Base-by-base conservation (phyloP, 1,140 invertebrate species). In the Tribolium madens region DNA sequence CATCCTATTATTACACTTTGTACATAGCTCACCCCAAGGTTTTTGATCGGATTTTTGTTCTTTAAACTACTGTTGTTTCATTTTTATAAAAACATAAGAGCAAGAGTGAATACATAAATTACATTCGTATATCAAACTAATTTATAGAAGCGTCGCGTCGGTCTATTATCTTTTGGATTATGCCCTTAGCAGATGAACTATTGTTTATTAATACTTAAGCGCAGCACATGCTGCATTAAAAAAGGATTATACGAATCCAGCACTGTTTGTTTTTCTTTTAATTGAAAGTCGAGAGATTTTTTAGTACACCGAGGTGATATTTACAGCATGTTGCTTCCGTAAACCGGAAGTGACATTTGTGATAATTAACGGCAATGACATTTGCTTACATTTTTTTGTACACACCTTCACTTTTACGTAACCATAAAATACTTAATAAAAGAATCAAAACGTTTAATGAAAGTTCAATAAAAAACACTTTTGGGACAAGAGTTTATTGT, bases 1-100 rank as follows among this genome's bases (percentile, higher is more conserved):
- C 71, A 73, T 12, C 26, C 71, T 31, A 52, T 57, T 57, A 57
- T 57, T 57, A 73, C 50, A 52, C 71, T 72, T 50, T 73, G 71
- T 73, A 73, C 48, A 73, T 72, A 72, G 70, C 18, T 46, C 70
- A 52, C 50, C 26, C 42, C 50, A 6, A 57, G 26, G 26, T 64
- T 64, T 64, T 3, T 57, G 9, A 57, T 17, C 4, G 13, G 14
- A 13, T 26, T 64, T 36, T 64, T 64, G 26, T 64, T 13, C 6
- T 64, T 13, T 14, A 26, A 57, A 57, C 18, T 33, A 31, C 57
- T 64, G 57, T 64, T 64, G 57, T 33, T 64, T 64, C 57, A 42
- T 64, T 60, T 53, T 53, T n/a, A n/a, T n/a, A n/a, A n/a, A n/a
- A n/a, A n/a, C n/a, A n/a, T n/a, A n/a, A n/a, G n/a, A n/a, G n/a